These are phyloP conservation scores for Zaprionus davidi DNA, from an alignment of 1,140 invertebrate genomes.

Conservation along the genomic window DNA sequence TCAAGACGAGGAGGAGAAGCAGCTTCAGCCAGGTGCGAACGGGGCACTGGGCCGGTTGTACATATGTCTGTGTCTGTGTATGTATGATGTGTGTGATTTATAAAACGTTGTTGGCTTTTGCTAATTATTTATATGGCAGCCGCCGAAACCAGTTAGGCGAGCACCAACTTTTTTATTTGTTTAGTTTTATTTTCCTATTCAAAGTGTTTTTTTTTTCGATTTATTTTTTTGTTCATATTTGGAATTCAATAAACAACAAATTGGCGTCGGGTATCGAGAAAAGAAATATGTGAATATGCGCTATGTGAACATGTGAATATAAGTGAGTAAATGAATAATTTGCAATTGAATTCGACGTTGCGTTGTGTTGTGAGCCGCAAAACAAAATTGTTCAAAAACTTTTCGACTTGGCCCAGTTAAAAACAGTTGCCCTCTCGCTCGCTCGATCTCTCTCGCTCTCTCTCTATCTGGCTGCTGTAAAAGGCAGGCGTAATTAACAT, in stretches of 20 bases:
- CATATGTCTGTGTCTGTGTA: slow-evolving; percentile 5
- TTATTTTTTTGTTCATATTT: slow-evolving; percentile 32
- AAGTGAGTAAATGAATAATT: slow-evolving; percentile 37
- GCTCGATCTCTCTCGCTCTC: background rate
- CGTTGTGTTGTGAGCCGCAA: slow-evolving; percentile 13
- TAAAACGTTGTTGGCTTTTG: slow-evolving; percentile 59
- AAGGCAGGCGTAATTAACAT: slow-evolving; percentile 62
- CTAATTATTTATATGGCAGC: slow-evolving; percentile 63
- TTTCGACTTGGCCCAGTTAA: slow-evolving; percentile 70
- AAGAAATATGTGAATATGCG: slow-evolving; percentile 12
- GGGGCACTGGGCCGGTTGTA: slow-evolving; percentile 24
- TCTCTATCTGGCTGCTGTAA: slow-evolving; percentile 20
- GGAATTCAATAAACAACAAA: slow-evolving; percentile 73
- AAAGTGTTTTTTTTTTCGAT: slow-evolving; percentile 21
- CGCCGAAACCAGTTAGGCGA: slow-evolving; percentile 70
- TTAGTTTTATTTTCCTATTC: slow-evolving; percentile 47
- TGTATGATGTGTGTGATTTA: slow-evolving; percentile 46
- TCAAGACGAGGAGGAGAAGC: slow-evolving; percentile 3
- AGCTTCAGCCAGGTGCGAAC: background rate
- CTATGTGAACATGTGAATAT: slow-evolving; percentile 1
- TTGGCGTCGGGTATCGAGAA: slow-evolving; percentile 42
- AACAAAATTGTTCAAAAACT: slow-evolving; percentile 28
- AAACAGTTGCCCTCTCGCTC: slow-evolving; percentile 24
- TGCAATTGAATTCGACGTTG: slow-evolving; percentile 53
- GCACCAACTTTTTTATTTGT: slow-evolving; percentile 48